Evolutionary conservation across 2,888 invertebrate species (phyloP).

Genomic region (Polydrusus tereticollis): DNA sequence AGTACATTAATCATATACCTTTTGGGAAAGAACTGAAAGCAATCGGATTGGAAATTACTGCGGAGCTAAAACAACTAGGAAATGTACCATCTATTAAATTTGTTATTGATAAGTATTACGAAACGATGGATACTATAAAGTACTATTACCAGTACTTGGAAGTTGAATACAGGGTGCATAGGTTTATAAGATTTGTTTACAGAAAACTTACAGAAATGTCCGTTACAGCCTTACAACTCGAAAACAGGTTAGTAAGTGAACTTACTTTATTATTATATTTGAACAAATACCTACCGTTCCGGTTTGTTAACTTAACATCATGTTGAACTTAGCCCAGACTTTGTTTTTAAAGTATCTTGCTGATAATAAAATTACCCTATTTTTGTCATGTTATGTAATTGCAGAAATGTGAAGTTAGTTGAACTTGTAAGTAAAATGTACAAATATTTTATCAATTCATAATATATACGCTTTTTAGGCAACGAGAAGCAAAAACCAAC

Average conservation of each 20-base stretch:
- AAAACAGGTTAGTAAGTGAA: constrained; percentile 73
- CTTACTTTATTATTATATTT: background rate
- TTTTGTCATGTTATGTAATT: no score
- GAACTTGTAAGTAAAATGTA: no score
- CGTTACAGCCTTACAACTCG: constrained; percentile 84
- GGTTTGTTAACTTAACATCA: no score
- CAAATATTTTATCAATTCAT: background rate
- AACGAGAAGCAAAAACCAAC: constrained; percentile 87
- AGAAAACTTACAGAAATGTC: constrained; percentile 80
- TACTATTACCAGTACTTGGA: constrained; percentile 85
- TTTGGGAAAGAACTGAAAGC: constrained; percentile 77
- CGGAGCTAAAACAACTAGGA: constrained; percentile 73
- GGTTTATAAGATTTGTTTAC: constrained; percentile 75
- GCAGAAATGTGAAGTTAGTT: no score
- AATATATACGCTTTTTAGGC: constrained; percentile 66
- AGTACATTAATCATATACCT: constrained; percentile 76
- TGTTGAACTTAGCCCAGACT: no score
- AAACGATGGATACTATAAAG: constrained; percentile 74
- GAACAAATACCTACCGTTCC: no score
- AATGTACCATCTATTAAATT: constrained; percentile 74
- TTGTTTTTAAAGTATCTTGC: background rate
- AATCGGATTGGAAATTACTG: constrained; percentile 73
- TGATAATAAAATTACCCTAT: background rate
- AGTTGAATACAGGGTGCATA: constrained; percentile 77
- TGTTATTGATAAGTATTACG: constrained; percentile 70